These are phyloP conservation scores for Anthrax anthrax DNA, from an alignment of 2,888 invertebrate genomes.

Conservation along the genomic window DNA sequence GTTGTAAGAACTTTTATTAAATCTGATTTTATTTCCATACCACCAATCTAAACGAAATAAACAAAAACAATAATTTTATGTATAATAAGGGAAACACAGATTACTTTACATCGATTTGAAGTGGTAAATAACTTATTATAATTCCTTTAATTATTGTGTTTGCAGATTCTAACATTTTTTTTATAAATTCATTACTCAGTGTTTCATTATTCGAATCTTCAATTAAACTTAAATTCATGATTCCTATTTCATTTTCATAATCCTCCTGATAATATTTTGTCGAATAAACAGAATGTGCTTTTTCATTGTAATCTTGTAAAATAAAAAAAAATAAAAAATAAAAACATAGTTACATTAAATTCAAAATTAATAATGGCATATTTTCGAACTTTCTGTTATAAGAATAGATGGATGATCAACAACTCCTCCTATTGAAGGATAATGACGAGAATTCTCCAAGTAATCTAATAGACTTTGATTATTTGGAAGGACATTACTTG, in stretches of 20 bases:
- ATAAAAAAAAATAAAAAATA: not conserved
- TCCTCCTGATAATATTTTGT: not conserved
- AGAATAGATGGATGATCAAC: slow-evolving; percentile 5
- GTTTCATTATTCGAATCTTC: not conserved
- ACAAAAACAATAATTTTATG: not conserved
- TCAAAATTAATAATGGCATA: too few species aligned
- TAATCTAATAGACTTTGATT: not conserved
- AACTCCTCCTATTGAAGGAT: slow-evolving; percentile 8
- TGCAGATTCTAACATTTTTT: not conserved
- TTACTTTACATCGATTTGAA: not conserved
- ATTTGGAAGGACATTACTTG: slow-evolving; percentile 1
- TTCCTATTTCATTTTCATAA: not conserved
- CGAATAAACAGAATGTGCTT: not conserved
- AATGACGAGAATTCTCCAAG: not conserved
- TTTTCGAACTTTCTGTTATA: not conserved
- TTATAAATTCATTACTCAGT: not conserved
- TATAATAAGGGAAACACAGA: not conserved
- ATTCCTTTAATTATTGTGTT: not conserved
- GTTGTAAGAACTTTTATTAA: not conserved
- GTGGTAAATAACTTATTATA: not conserved
- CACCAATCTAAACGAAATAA: not conserved
- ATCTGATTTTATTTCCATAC: not conserved
- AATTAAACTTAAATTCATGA: not conserved
- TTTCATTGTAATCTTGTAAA: not conserved
- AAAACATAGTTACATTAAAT: too few species aligned